phyloP scores from a whole-genome alignment of 2,113 vertebrate genomes.

The Donacobius atricapilla region DNA sequence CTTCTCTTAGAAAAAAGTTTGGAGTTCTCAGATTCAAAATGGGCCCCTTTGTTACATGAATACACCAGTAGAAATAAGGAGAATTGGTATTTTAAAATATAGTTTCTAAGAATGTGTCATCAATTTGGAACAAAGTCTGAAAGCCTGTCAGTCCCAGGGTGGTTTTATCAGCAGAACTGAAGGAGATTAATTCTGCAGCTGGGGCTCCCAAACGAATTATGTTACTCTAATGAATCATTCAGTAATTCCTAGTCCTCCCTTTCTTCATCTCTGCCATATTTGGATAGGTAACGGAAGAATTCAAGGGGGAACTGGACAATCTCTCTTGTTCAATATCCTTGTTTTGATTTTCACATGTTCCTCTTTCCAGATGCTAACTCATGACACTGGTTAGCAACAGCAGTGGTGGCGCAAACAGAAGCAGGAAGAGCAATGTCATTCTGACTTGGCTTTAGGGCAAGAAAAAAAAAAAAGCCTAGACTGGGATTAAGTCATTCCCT shows the following conservation, averaged over 20 bases:
- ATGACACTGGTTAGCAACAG: constrained; percentile 55
- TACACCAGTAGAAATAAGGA: neutral
- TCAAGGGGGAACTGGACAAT: constrained; percentile 26
- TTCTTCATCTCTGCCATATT: neutral
- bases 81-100: neutral
- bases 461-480: neutral
- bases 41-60: neutral
- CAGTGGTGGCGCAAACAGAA: constrained; percentile 17
- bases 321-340: constrained; percentile 33
- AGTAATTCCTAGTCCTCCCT: neutral
- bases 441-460: neutral
- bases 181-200: constrained; percentile 46
- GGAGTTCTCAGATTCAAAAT: neutral
- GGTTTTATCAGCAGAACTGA: constrained; percentile 49
- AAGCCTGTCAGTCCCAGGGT: constrained; percentile 34
- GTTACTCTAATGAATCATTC: constrained; percentile 35
- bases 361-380: constrained; percentile 55
- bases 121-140: constrained; percentile 41
- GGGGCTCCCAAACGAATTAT: neutral
- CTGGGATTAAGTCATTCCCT: constrained; percentile 2
- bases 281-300: neutral
- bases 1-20: neutral
- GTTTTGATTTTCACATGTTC: constrained; percentile 45
- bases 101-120: constrained; percentile 32
- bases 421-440: constrained; percentile 58